Conservation (phyloP, 1,140 invertebrate species). For the Vanessa tameamea region DNA sequence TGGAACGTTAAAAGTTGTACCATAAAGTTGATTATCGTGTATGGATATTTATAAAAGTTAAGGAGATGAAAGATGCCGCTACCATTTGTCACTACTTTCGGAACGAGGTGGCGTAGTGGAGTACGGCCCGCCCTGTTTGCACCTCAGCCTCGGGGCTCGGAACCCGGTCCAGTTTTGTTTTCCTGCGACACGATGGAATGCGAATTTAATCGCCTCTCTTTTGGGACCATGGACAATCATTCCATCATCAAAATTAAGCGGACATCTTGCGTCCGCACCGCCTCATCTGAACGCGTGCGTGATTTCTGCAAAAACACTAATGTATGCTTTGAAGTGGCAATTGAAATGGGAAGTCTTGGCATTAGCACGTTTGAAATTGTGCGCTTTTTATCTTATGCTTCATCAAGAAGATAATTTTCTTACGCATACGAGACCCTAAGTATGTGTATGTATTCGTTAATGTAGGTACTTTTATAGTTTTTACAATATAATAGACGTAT, state of each 20-base stretch:
- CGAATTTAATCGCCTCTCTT: constrained; percentile 67
- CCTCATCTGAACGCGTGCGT: constrained; percentile 25
- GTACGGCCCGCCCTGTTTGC: constrained; percentile 70
- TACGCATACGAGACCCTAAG: background rate
- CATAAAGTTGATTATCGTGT: constrained; percentile 48
- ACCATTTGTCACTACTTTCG: constrained; percentile 77
- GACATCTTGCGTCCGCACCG: constrained; percentile 22
- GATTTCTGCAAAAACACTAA: constrained; percentile 37
- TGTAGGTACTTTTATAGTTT: background rate
- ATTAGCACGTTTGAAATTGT: constrained; percentile 34
- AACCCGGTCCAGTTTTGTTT: constrained; percentile 45
- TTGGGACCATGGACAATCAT: constrained; percentile 68
- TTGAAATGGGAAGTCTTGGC: constrained; percentile 34
- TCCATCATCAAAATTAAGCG: constrained; percentile 69
- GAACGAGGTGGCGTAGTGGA: constrained; percentile 66
- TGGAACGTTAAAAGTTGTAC: constrained; percentile 25
- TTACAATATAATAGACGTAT: background rate
- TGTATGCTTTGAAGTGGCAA: constrained; percentile 30
- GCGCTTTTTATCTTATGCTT: constrained; percentile 10
- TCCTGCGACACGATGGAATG: constrained; percentile 53
- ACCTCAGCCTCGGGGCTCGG: constrained; percentile 46
- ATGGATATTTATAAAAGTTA: constrained; percentile 30
- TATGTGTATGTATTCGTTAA: background rate
- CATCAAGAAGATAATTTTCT: background rate
- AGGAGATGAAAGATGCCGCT: constrained; percentile 74